Conservation (phyloP, 2,888 invertebrate species). For the Omphaloscelis lunosa region DNA sequence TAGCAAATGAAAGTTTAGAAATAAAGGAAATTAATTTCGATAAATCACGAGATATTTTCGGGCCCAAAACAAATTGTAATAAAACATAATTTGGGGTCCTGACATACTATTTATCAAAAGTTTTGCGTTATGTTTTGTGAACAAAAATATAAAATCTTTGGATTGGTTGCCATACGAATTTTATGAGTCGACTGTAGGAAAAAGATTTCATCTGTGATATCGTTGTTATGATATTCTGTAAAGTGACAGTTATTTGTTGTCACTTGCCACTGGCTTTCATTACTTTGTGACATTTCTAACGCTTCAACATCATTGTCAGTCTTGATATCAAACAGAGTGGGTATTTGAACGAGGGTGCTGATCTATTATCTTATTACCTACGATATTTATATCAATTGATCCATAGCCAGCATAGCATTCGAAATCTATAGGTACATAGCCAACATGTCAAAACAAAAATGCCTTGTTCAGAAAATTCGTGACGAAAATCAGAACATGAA, state of each 20-base stretch:
- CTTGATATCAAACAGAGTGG: conserved; percentile 3
- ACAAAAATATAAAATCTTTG: conserved; percentile 4
- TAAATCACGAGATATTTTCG: conserved; percentile 37
- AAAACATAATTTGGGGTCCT: conserved; percentile 34
- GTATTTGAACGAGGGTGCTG: not conserved
- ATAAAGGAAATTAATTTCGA: conserved; percentile 45
- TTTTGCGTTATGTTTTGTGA: conserved; percentile 17
- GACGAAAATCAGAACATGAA: conserved; percentile 71
- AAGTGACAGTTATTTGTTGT: conserved; percentile 33
- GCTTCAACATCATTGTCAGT: not conserved
- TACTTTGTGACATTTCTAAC: conserved; percentile 1
- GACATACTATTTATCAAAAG: conserved; percentile 21
- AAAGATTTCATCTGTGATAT: conserved; percentile 8
- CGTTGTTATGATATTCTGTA: not conserved
- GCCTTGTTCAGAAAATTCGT: conserved; percentile 66
- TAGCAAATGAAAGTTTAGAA: conserved; percentile 23
- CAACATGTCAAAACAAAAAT: conserved; percentile 45
- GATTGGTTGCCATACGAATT: not conserved
- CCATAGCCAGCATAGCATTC: too few species aligned
- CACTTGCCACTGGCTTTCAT: conserved; percentile 15
- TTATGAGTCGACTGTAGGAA: conserved; percentile 7
- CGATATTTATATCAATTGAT: not conserved
- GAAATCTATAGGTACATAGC: not conserved
- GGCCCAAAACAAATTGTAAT: conserved; percentile 36
- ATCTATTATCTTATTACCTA: not conserved